A percentile compares a stretch with the other conserved stretches of the same genome.
These are phyloP conservation scores for Tylochromis polylepis DNA, from an alignment of 2,113 vertebrate species.

Conservation along the genomic window DNA sequence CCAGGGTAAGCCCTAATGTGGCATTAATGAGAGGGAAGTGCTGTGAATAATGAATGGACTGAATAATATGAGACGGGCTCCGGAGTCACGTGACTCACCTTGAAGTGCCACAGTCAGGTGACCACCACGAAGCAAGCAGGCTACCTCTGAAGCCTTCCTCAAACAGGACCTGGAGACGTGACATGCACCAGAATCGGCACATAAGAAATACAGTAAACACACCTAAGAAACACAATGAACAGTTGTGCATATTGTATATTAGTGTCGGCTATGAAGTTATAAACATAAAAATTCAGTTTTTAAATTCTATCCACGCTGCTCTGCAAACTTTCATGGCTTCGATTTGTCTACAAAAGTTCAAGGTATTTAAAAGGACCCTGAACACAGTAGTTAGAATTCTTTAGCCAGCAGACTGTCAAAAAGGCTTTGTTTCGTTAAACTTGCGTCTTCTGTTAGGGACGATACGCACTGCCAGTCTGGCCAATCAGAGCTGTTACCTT, in stretches of 20 bases:
- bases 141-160: constrained; percentile 84
- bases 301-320: background rate
- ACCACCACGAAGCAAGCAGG: constrained; percentile 76
- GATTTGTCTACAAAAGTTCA: background rate
- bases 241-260: background rate
- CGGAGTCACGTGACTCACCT: constrained; percentile 73
- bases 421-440: background rate
- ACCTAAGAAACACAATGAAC: background rate
- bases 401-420: background rate
- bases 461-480: background rate
- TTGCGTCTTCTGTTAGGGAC: accelerated
- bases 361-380: background rate
- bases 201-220: accelerated
- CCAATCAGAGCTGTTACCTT: constrained; percentile 68
- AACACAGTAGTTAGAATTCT: background rate
- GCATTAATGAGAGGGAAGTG: constrained; percentile 42
- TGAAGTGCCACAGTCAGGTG: constrained; percentile 86
- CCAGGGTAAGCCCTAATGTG: constrained; percentile 26
- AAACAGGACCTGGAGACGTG: constrained; percentile 77
- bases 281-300: background rate
- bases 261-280: background rate
- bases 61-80: constrained; percentile 26
- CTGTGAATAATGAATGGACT: constrained; percentile 53
- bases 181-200: background rate
- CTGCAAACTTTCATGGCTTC: background rate